Base-by-base conservation (phyloP, 2,797 vertebrate genomes). In the Sebastes dallii region DNA sequence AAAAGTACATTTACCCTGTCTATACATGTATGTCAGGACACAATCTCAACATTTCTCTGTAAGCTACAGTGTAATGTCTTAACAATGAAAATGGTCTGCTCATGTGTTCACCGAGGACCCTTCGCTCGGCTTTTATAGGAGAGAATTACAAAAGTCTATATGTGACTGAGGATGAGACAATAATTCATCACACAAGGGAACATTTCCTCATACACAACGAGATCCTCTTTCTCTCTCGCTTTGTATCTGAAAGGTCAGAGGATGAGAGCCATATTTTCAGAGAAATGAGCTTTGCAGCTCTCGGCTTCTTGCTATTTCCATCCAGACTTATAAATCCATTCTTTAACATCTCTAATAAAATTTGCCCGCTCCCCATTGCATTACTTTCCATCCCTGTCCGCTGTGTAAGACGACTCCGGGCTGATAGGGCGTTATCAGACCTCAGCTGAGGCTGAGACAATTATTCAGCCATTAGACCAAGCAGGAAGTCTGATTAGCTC, bases 261-360 rank as follows among this genome's bases (percentile, higher is more conserved):
- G 77, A 88, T 86, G 72, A 87, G 86, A 91, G 80, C 20, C 61
- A 81, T 93, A 86, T 91, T 85, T 90, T 90, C 77, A 80, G 77
- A 90, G 83, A 80, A 87, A 81, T 83, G 76, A 75, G 81, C 78
- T 81, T 83, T 79, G 70, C 78, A 73, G 90, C 80, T 80, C 67
- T 82, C 81, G 80, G 83, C 82, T 88, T 86, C 85, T 83, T 29
- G 59, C 84, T 80, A 87, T 94, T 93, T 92, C 80, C 82, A 89
- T 85, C 87, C 87, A 88, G 81, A 86, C 92, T 89, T 93, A 91
- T 92, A 91, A 95, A 89, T 93, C 93, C 87, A 91, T 94, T 89
- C 86, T 90, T 95, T 94, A 92, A 94, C 89, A 87, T 90, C 88
- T 80, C 85, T 95, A 96, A 95, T 95, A 91, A 95, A 94, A 95